A percentile compares a stretch with the other conserved stretches of the same genome.
Conservation (phyloP, 2,113 vertebrate genomes). For the Sebastes schlegelii region DNA sequence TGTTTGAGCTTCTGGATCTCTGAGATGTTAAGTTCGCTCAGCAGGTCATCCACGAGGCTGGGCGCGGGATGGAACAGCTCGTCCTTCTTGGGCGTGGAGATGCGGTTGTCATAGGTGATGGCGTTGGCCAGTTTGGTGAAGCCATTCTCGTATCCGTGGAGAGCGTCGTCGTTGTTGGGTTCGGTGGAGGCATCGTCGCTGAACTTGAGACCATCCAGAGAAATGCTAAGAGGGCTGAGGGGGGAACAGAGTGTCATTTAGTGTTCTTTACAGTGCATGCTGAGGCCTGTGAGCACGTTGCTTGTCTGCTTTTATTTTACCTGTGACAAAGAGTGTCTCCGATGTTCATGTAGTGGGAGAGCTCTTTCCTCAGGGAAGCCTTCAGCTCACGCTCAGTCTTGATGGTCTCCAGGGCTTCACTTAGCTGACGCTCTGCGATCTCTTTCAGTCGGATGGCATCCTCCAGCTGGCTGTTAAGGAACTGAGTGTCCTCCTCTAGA, state of each 20-base stretch:
- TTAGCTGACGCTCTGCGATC: conserved; percentile 95
- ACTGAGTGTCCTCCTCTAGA: conserved; percentile 95
- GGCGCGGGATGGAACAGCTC: conserved; percentile 89
- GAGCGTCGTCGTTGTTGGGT: conserved; percentile 93
- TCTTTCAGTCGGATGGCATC: conserved; percentile 97
- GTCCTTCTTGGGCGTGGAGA: conserved; percentile 87
- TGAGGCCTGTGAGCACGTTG: neutral
- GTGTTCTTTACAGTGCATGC: neutral
- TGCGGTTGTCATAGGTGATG: conserved; percentile 84
- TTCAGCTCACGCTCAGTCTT: conserved; percentile 98
- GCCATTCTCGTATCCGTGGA: conserved; percentile 90
- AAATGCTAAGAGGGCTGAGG: conserved; percentile 89
- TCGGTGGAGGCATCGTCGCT: conserved; percentile 86
- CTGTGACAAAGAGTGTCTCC: conserved; percentile 88
- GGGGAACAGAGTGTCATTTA: neutral
- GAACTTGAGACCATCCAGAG: conserved; percentile 95
- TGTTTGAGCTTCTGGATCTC: conserved; percentile 99
- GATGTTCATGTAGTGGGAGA: conserved; percentile 98
- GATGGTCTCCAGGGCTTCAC: conserved; percentile 95
- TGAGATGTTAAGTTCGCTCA: conserved; percentile 97
- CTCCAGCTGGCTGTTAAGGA: conserved; percentile 97
- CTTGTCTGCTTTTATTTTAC: conserved; percentile 35
- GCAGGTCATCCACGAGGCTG: conserved; percentile 95
- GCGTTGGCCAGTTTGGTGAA: conserved; percentile 87
- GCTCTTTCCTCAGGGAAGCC: conserved; percentile 94